Evolutionary conservation across 2,888 invertebrate species (phyloP).

Genomic region (Drosophila nigricruria): DNA sequence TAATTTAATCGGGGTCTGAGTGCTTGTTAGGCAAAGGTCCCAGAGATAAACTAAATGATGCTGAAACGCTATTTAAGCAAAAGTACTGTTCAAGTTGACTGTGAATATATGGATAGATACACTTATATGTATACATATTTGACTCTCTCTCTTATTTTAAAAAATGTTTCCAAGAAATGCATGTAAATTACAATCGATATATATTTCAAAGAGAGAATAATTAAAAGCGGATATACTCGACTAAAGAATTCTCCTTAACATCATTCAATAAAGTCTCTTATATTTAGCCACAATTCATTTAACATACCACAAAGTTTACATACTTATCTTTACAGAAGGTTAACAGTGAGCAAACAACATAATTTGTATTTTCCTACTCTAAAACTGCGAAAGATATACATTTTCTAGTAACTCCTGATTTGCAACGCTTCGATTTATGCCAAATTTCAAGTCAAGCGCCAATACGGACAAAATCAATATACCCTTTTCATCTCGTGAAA

Average conservation of each 20-base stretch:
- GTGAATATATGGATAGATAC: neutral
- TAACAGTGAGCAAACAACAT: neutral
- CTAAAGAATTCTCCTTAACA: too few species aligned
- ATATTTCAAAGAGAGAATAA: neutral
- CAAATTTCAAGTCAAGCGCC: too few species aligned
- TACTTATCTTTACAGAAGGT: too few species aligned
- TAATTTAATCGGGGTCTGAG: constrained; percentile 33
- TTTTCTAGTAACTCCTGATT: neutral
- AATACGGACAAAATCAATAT: neutral
- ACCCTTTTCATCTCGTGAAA: neutral
- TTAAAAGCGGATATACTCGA: neutral
- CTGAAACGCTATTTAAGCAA: constrained; percentile 10
- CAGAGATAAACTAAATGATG: constrained; percentile 16
- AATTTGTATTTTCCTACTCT: neutral
- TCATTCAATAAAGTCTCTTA: too few species aligned
- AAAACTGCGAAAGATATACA: neutral
- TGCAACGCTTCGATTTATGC: too few species aligned
- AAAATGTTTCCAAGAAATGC: neutral
- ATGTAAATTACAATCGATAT: neutral
- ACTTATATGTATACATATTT: neutral
- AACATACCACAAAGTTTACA: too few species aligned
- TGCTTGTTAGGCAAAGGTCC: constrained; percentile 6
- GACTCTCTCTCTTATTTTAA: neutral
- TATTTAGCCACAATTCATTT: too few species aligned
- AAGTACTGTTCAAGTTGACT: neutral